Evolutionary conservation across 2,888 invertebrate species (phyloP), one percentile per base, ranked within the genome.

Genomic region (Reticulitermes lucifugus): DNA sequence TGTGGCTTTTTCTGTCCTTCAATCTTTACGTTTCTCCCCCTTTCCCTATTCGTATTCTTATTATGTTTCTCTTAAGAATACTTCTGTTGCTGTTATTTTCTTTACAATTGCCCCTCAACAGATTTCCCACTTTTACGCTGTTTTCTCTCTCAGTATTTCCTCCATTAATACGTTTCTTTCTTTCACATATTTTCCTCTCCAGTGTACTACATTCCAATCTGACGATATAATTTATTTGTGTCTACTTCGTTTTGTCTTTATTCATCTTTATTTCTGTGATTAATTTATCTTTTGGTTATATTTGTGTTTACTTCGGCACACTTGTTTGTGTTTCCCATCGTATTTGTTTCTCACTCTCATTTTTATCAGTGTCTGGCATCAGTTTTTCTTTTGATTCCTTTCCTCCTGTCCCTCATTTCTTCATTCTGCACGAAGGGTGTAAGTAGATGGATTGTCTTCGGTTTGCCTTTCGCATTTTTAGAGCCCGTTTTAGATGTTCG

Each of bases 191-290:
- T 60, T n/a, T 60, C 18, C n/a, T n/a, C 0, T 60, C n/a, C 60
- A 7, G 1, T 60, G 60, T 18, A 60, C 21, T 60, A 22, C 21
- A 6, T 60, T 60, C n/a, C 22, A 21, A 2, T 21, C 60, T 22
- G 6, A 60, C 1, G 21, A 6, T 60, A 22, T 6, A 22, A 2
- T 60, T 60, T 21, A 35, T 18, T 60, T 60, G 12, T 46, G 46
- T 46, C 46, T 46, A 6, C 1, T 1, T 83, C 73, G 10, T 55
- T 83, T 22, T 83, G 2, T 83, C 2, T 83, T 65, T 43, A 22
- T 35, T 35, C 35, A 3, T 83, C 1, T 83, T 35, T 83, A 79
- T 83, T 18, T 83, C 59, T 83, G 2, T 83, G 21, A 22, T 55
- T 83, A 4, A 46, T 46, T 73, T 21, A 18, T 60, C 60, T 60